Evolutionary conservation across 1,140 invertebrate genomes (phyloP).

Genomic region (Teleogryllus occipitalis): DNA sequence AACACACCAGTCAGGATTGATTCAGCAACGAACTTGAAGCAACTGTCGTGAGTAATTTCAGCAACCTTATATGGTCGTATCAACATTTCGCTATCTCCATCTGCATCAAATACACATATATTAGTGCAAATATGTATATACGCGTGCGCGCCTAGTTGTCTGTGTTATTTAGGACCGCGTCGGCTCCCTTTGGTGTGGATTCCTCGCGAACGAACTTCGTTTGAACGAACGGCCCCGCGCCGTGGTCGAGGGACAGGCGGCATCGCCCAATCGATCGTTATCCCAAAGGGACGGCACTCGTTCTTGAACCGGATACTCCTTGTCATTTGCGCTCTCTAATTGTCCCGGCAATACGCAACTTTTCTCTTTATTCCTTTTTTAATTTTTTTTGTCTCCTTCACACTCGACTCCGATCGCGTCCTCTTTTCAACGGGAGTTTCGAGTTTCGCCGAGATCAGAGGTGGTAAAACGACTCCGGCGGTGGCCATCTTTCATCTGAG

Average conservation of each 20-base stretch:
- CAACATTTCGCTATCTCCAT: neutral
- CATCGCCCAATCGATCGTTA: too few relatives aligned
- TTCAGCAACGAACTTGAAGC: neutral
- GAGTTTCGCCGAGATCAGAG: neutral
- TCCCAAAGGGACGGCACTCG: too few relatives aligned
- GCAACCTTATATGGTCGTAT: neutral
- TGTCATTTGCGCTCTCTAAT: too few relatives aligned
- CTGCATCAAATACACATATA: neutral
- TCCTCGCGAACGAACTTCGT: too few relatives aligned
- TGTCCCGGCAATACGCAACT: too few relatives aligned
- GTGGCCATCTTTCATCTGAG: neutral
- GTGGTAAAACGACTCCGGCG: neutral
- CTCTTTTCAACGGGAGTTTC: too few relatives aligned
- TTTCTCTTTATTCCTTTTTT: too few relatives aligned
- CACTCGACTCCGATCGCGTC: too few relatives aligned
- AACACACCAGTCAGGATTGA: neutral
- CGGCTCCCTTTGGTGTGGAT: neutral
- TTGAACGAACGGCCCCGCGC: too few relatives aligned
- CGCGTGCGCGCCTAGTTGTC: neutral
- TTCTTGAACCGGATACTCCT: too few relatives aligned
- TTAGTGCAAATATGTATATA: slow-evolving; percentile 6
- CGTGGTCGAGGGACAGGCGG: too few relatives aligned
- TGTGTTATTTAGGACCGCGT: neutral
- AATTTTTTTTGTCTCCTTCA: too few relatives aligned
- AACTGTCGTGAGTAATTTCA: slow-evolving; percentile 1